A percentile compares a stretch with the other conserved stretches of the same genome.
phyloP scores from a whole-genome alignment of 2,797 vertebrate species.

The Buceros bicornis region DNA sequence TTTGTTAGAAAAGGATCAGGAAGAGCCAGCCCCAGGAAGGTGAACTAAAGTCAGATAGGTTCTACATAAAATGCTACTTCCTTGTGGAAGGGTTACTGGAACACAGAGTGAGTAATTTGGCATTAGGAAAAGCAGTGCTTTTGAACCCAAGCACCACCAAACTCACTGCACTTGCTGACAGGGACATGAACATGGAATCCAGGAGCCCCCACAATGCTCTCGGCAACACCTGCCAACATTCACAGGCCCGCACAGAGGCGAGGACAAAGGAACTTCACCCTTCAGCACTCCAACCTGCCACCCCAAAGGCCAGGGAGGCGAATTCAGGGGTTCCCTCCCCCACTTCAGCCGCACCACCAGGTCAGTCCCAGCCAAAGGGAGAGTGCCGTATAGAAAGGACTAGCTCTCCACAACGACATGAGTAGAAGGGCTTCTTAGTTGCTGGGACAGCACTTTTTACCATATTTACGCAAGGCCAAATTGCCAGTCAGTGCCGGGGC shows the following conservation, averaged over 20 bases:
- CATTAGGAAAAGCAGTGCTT: not conserved
- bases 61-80: not conserved
- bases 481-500: fast-evolving
- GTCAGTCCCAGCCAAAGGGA: not conserved
- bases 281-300: not conserved
- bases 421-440: fast-evolving
- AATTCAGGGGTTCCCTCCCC: not conserved
- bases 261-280: fast-evolving
- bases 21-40: not conserved
- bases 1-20: not conserved
- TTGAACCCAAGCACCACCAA: not conserved
- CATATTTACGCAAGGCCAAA: not conserved
- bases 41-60: not conserved
- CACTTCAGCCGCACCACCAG: not conserved
- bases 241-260: fast-evolving
- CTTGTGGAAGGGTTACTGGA: not conserved
- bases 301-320: not conserved
- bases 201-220: not conserved
- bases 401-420: fast-evolving
- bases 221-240: fast-evolving
- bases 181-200: fast-evolving
- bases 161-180: not conserved
- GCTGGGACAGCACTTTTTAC: not conserved
- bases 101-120: fast-evolving
- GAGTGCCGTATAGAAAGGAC: fast-evolving